Conservation (phyloP, 2,888 invertebrate genomes). For the Noctuana brunneofusca region DNA sequence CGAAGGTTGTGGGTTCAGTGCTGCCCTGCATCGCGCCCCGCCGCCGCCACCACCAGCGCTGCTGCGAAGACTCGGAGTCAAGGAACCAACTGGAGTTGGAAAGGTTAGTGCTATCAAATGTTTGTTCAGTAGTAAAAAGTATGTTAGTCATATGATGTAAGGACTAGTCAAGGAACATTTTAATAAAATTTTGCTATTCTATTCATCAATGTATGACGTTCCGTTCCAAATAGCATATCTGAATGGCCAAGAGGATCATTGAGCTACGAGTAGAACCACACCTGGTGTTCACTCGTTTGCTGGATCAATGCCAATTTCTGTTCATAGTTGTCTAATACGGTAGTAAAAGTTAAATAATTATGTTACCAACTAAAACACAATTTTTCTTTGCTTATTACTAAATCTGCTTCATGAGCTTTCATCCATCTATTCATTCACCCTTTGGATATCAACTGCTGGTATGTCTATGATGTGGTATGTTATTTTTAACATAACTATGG, state of each 20-base stretch:
- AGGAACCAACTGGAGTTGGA: constrained; percentile 90
- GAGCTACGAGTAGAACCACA: neutral
- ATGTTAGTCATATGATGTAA: too few species aligned
- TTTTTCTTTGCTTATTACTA: too few species aligned
- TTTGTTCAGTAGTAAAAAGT: too few species aligned
- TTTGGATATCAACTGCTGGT: too few species aligned
- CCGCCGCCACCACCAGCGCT: constrained; percentile 92
- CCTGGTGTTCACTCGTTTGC: constrained; percentile 1
- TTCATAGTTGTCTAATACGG: neutral
- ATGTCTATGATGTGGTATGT: too few species aligned
- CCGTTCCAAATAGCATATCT: neutral
- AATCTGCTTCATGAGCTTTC: too few species aligned
- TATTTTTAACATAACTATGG: too few species aligned
- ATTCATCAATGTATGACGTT: neutral
- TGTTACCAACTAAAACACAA: too few species aligned
- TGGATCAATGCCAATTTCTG: neutral
- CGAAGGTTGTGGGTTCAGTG: constrained; percentile 85
- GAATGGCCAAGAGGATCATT: neutral
- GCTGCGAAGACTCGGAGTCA: constrained; percentile 88
- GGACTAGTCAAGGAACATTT: neutral
- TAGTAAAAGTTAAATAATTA: neutral
- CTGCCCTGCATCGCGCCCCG: constrained; percentile 87
- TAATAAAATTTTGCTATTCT: neutral
- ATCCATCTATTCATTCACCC: too few species aligned
- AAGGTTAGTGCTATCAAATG: constrained; percentile 88